Conservation (phyloP, 2,888 invertebrate species). For the Sarcophaga rosellei region DNA sequence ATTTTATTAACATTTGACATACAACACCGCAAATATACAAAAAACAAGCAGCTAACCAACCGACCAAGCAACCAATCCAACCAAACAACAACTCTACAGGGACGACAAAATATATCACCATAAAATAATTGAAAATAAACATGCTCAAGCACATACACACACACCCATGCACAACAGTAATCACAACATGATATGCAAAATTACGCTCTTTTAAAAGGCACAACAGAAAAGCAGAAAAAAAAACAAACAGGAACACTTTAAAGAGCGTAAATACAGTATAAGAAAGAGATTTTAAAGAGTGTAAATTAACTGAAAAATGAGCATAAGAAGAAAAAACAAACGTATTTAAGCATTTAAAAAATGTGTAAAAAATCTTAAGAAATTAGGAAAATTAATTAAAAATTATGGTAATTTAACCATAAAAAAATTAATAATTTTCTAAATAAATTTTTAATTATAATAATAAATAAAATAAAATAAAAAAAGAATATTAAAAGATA, state of each 20-base stretch:
- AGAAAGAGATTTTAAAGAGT: too few species aligned
- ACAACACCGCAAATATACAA: slow-evolving; percentile 48
- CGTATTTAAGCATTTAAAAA: too few species aligned
- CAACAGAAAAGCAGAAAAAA: not conserved
- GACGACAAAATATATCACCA: slow-evolving; percentile 33
- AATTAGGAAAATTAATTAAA: too few species aligned
- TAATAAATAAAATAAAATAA: too few species aligned
- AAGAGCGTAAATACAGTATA: not conserved
- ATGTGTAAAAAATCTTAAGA: too few species aligned
- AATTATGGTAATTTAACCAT: too few species aligned
- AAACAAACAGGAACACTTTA: not conserved
- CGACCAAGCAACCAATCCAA: slow-evolving; percentile 44
- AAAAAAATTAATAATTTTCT: too few species aligned
- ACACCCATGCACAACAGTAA: not conserved
- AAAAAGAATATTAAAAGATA: too few species aligned
- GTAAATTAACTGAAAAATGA: too few species aligned
- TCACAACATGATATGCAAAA: not conserved
- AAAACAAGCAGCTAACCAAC: not conserved
- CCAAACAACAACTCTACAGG: slow-evolving; percentile 67
- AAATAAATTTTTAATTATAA: too few species aligned
- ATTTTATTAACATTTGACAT: slow-evolving; percentile 69
- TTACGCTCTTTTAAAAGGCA: not conserved
- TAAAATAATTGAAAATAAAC: slow-evolving; percentile 1
- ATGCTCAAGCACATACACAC: not conserved
- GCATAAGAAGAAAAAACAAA: too few species aligned